Conservation (phyloP, 2,113 vertebrate genomes). For the Plotosus lineatus region DNA sequence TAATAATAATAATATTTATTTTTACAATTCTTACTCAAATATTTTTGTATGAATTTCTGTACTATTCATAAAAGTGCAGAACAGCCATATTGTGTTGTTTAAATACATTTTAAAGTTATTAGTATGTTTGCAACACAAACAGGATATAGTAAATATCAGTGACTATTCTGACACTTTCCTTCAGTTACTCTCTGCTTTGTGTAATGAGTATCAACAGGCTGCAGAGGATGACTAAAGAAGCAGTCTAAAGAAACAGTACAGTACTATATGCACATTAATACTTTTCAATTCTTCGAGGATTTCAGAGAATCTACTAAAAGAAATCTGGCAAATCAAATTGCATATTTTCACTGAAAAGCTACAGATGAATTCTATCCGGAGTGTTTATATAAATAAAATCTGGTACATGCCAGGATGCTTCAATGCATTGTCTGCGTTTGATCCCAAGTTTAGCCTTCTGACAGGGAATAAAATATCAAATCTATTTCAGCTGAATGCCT, state of each 20-base stretch:
- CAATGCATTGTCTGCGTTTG: slow-evolving; percentile 11
- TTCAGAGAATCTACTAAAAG: neutral
- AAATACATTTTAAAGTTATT: neutral
- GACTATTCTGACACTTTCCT: neutral
- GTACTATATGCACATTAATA: neutral
- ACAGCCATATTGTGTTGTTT: neutral
- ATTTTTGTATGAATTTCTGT: neutral
- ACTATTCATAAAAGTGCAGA: neutral
- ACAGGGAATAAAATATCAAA: slow-evolving; percentile 73
- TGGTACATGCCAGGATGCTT: slow-evolving; percentile 4
- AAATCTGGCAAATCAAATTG: neutral
- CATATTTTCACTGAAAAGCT: neutral
- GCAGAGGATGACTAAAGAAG: neutral
- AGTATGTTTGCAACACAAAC: neutral
- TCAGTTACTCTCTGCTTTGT: neutral
- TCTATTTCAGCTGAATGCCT: slow-evolving; percentile 56
- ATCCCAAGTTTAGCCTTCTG: slow-evolving; percentile 69
- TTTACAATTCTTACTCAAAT: neutral
- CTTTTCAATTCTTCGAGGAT: slow-evolving; percentile 6
- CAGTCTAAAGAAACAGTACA: neutral
- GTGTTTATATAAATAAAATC: neutral
- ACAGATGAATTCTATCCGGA: slow-evolving; percentile 1
- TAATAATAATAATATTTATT: too few relatives aligned
- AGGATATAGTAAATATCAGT: neutral
- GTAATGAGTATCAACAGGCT: neutral